Conservation (phyloP, 2,888 invertebrate species). For the Sisyra nigra region DNA sequence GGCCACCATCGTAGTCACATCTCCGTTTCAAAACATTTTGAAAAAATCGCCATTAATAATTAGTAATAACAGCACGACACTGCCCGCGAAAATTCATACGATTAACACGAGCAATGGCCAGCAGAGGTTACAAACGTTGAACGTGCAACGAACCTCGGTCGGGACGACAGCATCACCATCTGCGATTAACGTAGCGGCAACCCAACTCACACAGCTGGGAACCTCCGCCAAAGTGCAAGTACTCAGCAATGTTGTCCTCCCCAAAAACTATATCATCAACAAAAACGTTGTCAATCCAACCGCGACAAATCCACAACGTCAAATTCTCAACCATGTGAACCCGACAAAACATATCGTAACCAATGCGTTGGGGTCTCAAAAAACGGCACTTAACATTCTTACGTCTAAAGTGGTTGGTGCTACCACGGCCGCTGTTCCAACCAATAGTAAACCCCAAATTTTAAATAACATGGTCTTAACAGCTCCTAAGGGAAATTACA, state of each 20-base stretch:
- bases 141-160: conserved; percentile 4
- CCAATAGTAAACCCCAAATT: conserved; percentile 1
- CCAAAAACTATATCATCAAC: conserved; percentile 10
- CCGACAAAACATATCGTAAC: conserved; percentile 5
- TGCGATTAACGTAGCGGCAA: background rate
- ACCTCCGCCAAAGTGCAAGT: conserved; percentile 24
- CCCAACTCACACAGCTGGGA: conserved; percentile 8
- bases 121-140: conserved; percentile 7
- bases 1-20: background rate
- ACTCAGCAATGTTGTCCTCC: conserved; percentile 23
- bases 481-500: background rate
- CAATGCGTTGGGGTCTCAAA: background rate
- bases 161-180: too few relatives aligned
- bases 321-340: background rate
- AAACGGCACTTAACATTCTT: background rate
- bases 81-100: conserved; percentile 3
- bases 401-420: background rate
- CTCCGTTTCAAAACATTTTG: conserved; percentile 3
- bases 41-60: conserved; percentile 1
- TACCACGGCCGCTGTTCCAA: background rate
- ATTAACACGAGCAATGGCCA: conserved; percentile 3
- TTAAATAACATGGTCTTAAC: conserved; percentile 2
- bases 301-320: conserved; percentile 2
- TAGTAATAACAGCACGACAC: background rate
- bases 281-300: conserved; percentile 17